Evolutionary conservation across 2,797 vertebrate species (phyloP), one percentile per base, ranked within the genome.

Genomic region (Hydrolagus colliei): DNA sequence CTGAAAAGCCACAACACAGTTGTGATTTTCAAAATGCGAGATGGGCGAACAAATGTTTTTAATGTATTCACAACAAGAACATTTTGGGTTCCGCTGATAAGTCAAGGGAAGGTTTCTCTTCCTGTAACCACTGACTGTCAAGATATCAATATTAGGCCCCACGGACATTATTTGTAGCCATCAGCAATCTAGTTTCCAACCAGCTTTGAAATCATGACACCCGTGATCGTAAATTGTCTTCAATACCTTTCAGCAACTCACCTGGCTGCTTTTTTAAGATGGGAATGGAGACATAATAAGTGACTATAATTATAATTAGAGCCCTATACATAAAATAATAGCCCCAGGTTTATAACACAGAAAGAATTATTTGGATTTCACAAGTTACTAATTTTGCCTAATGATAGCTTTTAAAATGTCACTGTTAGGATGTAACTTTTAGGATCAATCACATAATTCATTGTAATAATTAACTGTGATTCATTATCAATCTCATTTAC

Each of bases 171-270:
- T 27, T 27, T 27, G 27, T 27, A 2, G 18, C 76, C n/a, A 9
- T 12, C n/a, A 63, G 59, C 76, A 79, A 22, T 63, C 59, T 22
- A 16, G 76, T 62, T 79, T 63, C 5, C n/a, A 63, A 79, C 27
- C 61, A 22, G 13, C n/a, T 63, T 63, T 63, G 12, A 79, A 79
- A 62, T 79, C 76, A 79, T 79, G 61, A 61, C 76, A 79, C 63
- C 61, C 14, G 7, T 63, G 76, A 79, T 62, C 52, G 27, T 79
- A 79, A 79, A 79, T 79, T 79, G 52, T 12, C 76, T 62, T 5
- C 12, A 61, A 14, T 62, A 62, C 76, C 12, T 78, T 78, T n/a
- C 59, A 62, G 12, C 59, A 62, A 62, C 12, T 62, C 61, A 14
- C 13, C 27, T 79, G 61, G 61, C 59, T 79, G 12, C 62, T 63